Percentiles rank a stretch among this genome's conserved stretches.
Conservation (phyloP, 2,888 invertebrate species). For the Lasioglossum zephyrum region DNA sequence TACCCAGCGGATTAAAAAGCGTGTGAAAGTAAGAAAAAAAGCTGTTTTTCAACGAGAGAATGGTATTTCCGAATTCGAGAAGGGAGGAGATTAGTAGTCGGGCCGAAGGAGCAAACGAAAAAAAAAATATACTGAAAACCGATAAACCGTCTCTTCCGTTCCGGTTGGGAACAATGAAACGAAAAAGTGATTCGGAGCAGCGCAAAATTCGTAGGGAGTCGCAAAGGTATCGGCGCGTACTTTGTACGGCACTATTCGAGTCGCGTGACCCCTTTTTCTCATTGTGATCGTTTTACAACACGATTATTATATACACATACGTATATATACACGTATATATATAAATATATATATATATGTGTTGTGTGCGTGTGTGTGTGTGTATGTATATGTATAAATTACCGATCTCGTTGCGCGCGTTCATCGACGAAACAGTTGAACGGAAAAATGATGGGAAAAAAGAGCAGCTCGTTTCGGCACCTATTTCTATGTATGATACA, state of each 20-base stretch:
- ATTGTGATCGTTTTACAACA: conserved; percentile 46
- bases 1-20: conserved; percentile 73
- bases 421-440: neutral
- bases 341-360: neutral
- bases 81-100: neutral
- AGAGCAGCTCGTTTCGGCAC: conserved; percentile 80
- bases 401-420: conserved; percentile 17
- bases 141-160: conserved; percentile 5
- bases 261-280: conserved; percentile 48
- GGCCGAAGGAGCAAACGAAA: conserved; percentile 11
- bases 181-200: conserved; percentile 2
- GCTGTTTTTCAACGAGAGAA: conserved; percentile 62
- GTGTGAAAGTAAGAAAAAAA: conserved; percentile 60
- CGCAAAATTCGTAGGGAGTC: neutral
- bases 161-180: neutral
- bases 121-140: neutral
- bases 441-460: conserved; percentile 17
- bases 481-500: conserved; percentile 81
- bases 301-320: conserved; percentile 32
- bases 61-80: conserved; percentile 22
- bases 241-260: conserved; percentile 43
- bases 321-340: neutral
- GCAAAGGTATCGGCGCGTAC: conserved; percentile 29
- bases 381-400: neutral
- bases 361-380: neutral